These are phyloP conservation scores for Pangasius larnaudii DNA, from an alignment of 2,797 vertebrate species.

Conservation along the genomic window DNA sequence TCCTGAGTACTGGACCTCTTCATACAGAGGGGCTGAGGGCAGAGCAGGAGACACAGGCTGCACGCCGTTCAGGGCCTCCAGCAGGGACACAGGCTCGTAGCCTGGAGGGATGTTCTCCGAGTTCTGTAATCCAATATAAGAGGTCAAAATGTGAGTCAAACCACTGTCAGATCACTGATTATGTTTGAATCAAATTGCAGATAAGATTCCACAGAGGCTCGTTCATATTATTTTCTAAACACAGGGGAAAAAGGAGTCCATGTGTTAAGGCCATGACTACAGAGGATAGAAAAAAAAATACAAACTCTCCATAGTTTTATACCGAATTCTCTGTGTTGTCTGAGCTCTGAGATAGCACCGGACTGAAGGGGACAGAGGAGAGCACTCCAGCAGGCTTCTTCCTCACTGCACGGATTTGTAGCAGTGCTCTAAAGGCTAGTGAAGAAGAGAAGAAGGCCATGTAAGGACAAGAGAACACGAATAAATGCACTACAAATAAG, in stretches of 20 bases:
- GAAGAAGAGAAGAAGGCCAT: slow-evolving; percentile 27
- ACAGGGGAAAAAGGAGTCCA: background rate
- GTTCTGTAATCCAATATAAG: slow-evolving; percentile 70
- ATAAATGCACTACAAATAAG: slow-evolving; percentile 35
- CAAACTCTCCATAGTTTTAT: background rate
- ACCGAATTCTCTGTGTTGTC: slow-evolving; percentile 97
- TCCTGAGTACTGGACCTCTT: slow-evolving; percentile 90
- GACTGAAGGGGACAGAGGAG: slow-evolving; percentile 95
- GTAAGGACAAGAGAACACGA: background rate
- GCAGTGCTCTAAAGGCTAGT: slow-evolving; percentile 92
- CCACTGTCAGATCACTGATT: background rate
- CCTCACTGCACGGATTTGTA: slow-evolving; percentile 97
- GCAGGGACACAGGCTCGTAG: slow-evolving; percentile 94
- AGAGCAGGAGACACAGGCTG: slow-evolving; percentile 84
- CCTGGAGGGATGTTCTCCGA: slow-evolving; percentile 93
- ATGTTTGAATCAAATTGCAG: background rate
- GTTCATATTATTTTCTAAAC: slow-evolving; percentile 3
- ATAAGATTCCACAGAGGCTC: background rate
- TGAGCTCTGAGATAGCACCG: slow-evolving; percentile 92
- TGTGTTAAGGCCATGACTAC: background rate
- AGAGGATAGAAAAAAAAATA: background rate
- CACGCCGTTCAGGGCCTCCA: slow-evolving; percentile 94
- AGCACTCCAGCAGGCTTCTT: slow-evolving; percentile 90
- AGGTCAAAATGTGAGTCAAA: background rate
- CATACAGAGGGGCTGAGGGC: slow-evolving; percentile 91